Base-by-base conservation (phyloP, 2,888 invertebrate species). In the Orthonevra nobilis region DNA sequence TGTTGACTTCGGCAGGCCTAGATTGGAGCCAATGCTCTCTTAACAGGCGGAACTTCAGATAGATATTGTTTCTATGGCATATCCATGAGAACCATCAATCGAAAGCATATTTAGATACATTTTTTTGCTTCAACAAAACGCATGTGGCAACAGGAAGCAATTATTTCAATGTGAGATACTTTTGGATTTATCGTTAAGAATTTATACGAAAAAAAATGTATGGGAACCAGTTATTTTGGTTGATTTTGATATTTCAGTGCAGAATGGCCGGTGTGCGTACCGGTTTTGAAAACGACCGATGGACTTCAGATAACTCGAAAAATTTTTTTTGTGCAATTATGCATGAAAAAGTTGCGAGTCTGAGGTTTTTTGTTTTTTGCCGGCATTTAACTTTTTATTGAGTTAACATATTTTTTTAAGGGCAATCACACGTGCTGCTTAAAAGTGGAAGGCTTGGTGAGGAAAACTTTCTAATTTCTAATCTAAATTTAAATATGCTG, bases 251-350 rank as follows among this genome's bases (percentile, higher is more conserved):
- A 48, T 61, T 48, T 52, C 34, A 52, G 36, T 36, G 34, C 14
- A 20, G 36, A 15, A 19, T n/a, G n/a, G n/a, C n/a, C n/a, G 50
- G 12, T 14, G 10, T 14, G 14, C n/a, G 46, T 12, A 66, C 66
- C 54, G 46, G 66, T 19, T 66, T 46, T 34, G 10, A 54, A n/a
- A 66, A 66, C 56, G 15, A 56, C 44, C 36, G 36, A 38, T 54
- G 36, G 54, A 46, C 23, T 42, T 46, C 20, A 44, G 54, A 56
- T 44, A 36, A 54, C 46, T 66, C 56, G n/a, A 46, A 42, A 23
- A 42, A 42, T 34, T 44, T 23, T n/a, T 66, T 54, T 36, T 36
- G 44, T 66, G 54, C 66, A 66, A 54, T 66, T 46, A 61, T 48
- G 48, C 48, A 61, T 5, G 14, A 52, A 14, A 28, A 12, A 48